Evolutionary conservation across 30 jellyfish, hydroid and myxozoan species (phyloP).

Genomic region (Cassiopea andromeda): DNA sequence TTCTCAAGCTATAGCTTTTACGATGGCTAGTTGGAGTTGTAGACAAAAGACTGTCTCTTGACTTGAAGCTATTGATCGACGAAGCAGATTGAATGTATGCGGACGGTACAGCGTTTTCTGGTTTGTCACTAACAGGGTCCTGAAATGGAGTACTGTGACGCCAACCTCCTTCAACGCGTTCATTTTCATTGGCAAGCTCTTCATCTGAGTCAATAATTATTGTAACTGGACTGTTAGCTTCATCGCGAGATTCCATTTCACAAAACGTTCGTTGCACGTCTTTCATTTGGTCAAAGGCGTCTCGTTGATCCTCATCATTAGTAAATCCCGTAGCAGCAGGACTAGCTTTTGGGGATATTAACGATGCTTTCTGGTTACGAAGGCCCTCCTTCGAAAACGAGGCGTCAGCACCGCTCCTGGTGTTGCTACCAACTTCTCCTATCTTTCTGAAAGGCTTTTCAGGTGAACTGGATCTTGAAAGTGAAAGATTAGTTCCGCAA

Average conservation of each 20-base stretch:
- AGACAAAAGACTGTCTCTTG: not conserved
- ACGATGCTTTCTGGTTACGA: too few relatives aligned
- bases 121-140: not conserved
- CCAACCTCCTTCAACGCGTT: not conserved
- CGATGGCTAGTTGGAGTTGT: not conserved
- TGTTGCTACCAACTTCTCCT: too few relatives aligned
- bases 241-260: too few relatives aligned
- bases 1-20: not conserved
- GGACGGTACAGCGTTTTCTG: not conserved
- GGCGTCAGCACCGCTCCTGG: too few relatives aligned
- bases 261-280: too few relatives aligned
- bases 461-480: not conserved
- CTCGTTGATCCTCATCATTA: too few relatives aligned
- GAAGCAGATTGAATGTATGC: not conserved
- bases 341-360: too few relatives aligned
- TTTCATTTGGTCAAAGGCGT: too few relatives aligned
- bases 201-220: not conserved
- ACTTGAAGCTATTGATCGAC: not conserved
- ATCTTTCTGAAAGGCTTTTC: too few relatives aligned
- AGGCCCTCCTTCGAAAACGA: too few relatives aligned
- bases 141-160: not conserved
- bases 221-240: too few relatives aligned
- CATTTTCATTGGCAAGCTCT: not conserved
- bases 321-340: too few relatives aligned
- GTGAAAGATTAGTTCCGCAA: not conserved